Evolutionary conservation across 2,113 vertebrate species (phyloP), one percentile per base, ranked within the genome.

Genomic region (Xiphophorus maculatus): DNA sequence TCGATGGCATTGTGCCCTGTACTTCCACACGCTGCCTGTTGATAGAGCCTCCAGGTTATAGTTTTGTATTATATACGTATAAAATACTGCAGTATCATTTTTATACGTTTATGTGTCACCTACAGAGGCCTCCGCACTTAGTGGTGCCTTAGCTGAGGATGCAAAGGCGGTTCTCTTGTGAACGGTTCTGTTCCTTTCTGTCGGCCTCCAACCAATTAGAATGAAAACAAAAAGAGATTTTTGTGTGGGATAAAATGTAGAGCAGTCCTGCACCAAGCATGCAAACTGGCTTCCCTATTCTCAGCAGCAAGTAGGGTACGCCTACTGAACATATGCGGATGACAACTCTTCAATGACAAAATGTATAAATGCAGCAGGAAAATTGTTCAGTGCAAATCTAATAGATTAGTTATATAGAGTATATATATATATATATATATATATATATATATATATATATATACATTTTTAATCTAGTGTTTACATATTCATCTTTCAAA

Each of bases 1-100:
- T 71, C 40, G 78, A 1, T 58, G 15, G 9, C 1, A 19, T 19
- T 32, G 66, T 4, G 8, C 9, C 8, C n/a, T 42, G 8, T 27
- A 51, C 65, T 66, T 74, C 54, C 58, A 22, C 44, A 72, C 12
- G 14, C 51, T 71, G 77, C 51, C 71, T 65, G 60, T 63, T 77
- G 64, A 72, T 33, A 77, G 73, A 76, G 73, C 29, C 44, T 42
- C 63, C 17, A 1, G 61, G 29, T 67, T 73, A 87, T 51, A 76
- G 69, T 81, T 73, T 73, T 15, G 60, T 69, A 72, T 40, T 42
- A 42, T 42, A 42, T 42, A 4, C 0, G 14, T 42, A 86, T 76
- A 33, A 73, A 79, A 27, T n/a, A 19, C n/a, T 69, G 54, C 37
- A 37, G 35, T 37, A 37, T 11, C 35, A 37, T 35, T 19, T 48